A percentile compares a stretch with the other conserved stretches of the same genome.
phyloP scores from a whole-genome alignment of 2,888 invertebrate genomes.

The Oligia strigilis region DNA sequence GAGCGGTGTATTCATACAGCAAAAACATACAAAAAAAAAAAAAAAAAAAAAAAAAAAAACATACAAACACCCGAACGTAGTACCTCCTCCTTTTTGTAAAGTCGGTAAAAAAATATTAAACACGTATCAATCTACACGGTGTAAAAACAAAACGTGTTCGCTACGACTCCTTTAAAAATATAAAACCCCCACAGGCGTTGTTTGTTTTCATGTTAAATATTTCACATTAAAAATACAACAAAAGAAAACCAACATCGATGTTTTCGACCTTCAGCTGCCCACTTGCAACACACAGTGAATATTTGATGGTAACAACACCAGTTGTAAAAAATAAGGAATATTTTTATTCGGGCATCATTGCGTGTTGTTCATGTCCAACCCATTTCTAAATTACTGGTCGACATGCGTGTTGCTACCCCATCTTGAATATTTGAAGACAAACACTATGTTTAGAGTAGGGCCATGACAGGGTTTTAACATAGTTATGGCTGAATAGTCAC shows the following conservation, averaged over 20 bases:
- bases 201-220: slow-evolving; percentile 43
- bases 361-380: slow-evolving; percentile 80
- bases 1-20: slow-evolving; percentile 5
- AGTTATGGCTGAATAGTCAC: slow-evolving; percentile 27
- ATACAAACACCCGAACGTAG: too few species aligned
- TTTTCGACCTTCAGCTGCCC: slow-evolving; percentile 49
- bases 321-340: slow-evolving; percentile 65
- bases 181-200: slow-evolving; percentile 21
- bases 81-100: too few species aligned
- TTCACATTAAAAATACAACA: slow-evolving; percentile 48
- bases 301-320: slow-evolving; percentile 59
- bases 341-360: slow-evolving; percentile 80
- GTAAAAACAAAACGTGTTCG: slow-evolving; percentile 31
- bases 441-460: slow-evolving; percentile 73
- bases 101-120: slow-evolving; percentile 18
- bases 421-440: slow-evolving; percentile 85
- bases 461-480: slow-evolving; percentile 66
- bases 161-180: slow-evolving; percentile 31
- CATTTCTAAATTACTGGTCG: slow-evolving; percentile 81
- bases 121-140: slow-evolving; percentile 23
- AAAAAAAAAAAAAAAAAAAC: too few species aligned
- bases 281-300: slow-evolving; percentile 60
- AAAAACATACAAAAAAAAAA: too few species aligned
- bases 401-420: slow-evolving; percentile 81
- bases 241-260: slow-evolving; percentile 51